phyloP scores from a whole-genome alignment of 1,140 invertebrate species.

The Achroia grisella region DNA sequence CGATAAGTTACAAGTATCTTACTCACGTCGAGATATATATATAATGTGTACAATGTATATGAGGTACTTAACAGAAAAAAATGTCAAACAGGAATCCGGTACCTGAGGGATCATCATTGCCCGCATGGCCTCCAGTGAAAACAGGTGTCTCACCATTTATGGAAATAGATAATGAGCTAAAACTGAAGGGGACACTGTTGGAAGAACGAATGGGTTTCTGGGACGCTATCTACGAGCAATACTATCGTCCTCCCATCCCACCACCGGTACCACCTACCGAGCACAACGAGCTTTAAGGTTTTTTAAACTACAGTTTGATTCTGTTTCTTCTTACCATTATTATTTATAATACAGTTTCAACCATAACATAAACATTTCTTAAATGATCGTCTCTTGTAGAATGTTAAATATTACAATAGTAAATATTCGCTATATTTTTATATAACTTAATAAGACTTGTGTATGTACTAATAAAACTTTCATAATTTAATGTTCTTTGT shows the following conservation, averaged over 20 bases:
- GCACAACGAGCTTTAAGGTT: neutral
- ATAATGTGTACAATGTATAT: neutral
- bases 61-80: neutral
- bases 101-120: conserved; percentile 16
- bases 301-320: too few relatives aligned
- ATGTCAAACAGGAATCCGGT: conserved; percentile 24
- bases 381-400: neutral
- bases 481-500: too few relatives aligned
- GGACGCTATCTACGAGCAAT: conserved; percentile 25
- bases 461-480: too few relatives aligned
- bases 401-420: neutral
- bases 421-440: too few relatives aligned
- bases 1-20: too few relatives aligned
- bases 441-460: too few relatives aligned
- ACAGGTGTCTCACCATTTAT: conserved; percentile 23
- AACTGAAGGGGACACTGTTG: conserved; percentile 14
- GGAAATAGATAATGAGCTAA: conserved; percentile 17
- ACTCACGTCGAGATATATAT: too few relatives aligned
- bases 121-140: conserved; percentile 23
- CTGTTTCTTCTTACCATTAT: too few relatives aligned
- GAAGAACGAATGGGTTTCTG: conserved; percentile 23
- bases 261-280: conserved; percentile 3
- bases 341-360: too few relatives aligned
- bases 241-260: conserved; percentile 21
- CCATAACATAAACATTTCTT: too few relatives aligned